phyloP scores from a whole-genome alignment of 2,113 vertebrate species.

The Mola mola region DNA sequence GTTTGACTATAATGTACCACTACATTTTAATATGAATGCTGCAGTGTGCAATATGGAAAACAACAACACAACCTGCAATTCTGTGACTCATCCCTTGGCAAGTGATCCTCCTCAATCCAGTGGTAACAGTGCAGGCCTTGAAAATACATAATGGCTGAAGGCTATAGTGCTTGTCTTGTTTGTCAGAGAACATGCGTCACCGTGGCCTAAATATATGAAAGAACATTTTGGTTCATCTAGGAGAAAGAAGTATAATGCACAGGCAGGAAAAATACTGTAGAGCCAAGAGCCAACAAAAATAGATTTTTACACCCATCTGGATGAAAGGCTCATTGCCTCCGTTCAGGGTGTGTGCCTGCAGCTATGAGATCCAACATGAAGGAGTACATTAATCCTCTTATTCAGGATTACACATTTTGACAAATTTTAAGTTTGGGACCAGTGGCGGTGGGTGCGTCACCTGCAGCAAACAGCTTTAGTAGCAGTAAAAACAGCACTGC shows the following conservation, averaged over 20 bases:
- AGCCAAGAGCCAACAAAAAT: slow-evolving; percentile 2
- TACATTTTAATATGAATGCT: neutral
- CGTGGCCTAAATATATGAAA: neutral
- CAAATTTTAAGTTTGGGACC: neutral
- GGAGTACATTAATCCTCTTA: slow-evolving; percentile 10
- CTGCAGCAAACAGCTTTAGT: neutral
- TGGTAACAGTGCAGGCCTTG: neutral
- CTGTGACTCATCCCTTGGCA: neutral
- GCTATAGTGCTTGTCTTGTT: neutral
- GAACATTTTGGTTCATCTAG: slow-evolving; percentile 1
- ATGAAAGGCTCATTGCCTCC: slow-evolving; percentile 23
- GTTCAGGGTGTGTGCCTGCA: slow-evolving; percentile 3
- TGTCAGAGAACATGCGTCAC: neutral
- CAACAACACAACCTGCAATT: neutral
- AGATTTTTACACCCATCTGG: slow-evolving; percentile 9
- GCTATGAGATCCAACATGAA: slow-evolving; percentile 22
- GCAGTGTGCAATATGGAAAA: neutral
- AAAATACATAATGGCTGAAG: neutral
- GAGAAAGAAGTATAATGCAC: neutral
- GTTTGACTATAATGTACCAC: slow-evolving; percentile 31
- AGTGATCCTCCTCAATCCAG: neutral
- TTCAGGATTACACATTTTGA: slow-evolving; percentile 12
- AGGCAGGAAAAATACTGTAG: neutral
- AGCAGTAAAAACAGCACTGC: too few relatives aligned
- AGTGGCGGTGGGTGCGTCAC: neutral